Evolutionary conservation across 2,113 vertebrate genomes (phyloP).

Genomic region (Petrocephalus microphthalmus): DNA sequence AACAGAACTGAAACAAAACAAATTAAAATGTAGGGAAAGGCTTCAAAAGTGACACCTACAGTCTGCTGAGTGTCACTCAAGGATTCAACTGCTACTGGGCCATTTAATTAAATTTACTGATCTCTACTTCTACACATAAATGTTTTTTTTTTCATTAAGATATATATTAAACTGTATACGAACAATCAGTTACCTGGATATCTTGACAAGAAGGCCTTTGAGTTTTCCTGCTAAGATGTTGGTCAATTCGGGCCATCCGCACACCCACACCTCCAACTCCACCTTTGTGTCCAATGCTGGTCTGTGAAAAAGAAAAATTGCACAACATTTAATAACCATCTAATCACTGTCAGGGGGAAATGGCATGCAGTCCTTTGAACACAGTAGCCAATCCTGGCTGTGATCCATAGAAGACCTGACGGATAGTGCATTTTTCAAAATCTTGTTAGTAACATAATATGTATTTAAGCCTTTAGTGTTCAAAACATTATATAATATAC

Average conservation of each 20-base stretch:
- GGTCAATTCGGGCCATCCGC: conserved; percentile 21
- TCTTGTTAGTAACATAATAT: background rate
- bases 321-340: conserved; percentile 17
- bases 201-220: conserved; percentile 32
- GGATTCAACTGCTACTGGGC: background rate
- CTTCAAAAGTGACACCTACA: background rate
- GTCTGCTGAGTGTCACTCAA: background rate
- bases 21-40: conserved; percentile 23
- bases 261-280: conserved; percentile 26
- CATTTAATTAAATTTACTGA: background rate
- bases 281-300: conserved; percentile 32
- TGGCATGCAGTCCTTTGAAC: background rate
- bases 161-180: background rate
- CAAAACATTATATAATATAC: background rate
- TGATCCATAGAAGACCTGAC: background rate
- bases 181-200: conserved; percentile 46
- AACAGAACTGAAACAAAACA: conserved; percentile 31
- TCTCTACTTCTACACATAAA: background rate
- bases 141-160: background rate
- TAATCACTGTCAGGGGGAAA: background rate
- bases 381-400: background rate
- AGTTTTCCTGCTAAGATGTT: conserved; percentile 30
- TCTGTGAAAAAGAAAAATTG: conserved; percentile 40
- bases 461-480: background rate
- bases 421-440: background rate